Evolutionary conservation across 2,888 invertebrate species (phyloP), one percentile per base, ranked within the genome.

Genomic region (Syrista parreyssii): DNA sequence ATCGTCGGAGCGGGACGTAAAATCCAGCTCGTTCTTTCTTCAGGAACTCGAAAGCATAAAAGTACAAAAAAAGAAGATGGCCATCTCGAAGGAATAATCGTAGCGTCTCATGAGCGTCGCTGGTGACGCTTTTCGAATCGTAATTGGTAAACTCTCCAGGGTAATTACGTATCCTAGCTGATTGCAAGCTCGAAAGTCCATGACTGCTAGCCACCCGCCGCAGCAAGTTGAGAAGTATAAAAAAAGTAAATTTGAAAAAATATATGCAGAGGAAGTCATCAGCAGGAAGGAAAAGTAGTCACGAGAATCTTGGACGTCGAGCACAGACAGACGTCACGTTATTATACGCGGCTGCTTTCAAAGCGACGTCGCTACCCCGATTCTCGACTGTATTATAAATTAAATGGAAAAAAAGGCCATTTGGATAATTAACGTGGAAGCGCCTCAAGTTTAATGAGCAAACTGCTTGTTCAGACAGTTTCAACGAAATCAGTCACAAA

Each of bases 381-480:
- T 55, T 55, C 55, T 55, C 23, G 55, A 2, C 23, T 55, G 4
- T 55, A 55, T 55, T 55, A 55, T 55, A 55, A 55, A 55, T 55
- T 55, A 55, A 55, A 9, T 55, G 2, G 23, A 6, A 36, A 55
- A 55, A 73, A 80, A 76, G 75, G 75, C 75, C 74, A 74, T 81
- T 76, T 75, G 76, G 77, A 84, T 81, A 84, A 85, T 85, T 84
- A 85, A 83, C 78, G 77, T 69, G 40, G 40, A 32, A 73, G 11
- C 78, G 31, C 72, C 79, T 73, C 75, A 79, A 80, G 72, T 80
- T 84, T 84, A 83, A 85, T 82, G 84, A 83, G 82, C 83, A 81
- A 81, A 79, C 83, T 83, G 77, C 74, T 32, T 55, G 55, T 23
- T 15, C 55, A 9, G 55, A 23, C 23, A 55, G 9, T 23, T 23